These are phyloP conservation scores for Nettapus auritus DNA, from an alignment of 2,113 vertebrate species.

Conservation along the genomic window DNA sequence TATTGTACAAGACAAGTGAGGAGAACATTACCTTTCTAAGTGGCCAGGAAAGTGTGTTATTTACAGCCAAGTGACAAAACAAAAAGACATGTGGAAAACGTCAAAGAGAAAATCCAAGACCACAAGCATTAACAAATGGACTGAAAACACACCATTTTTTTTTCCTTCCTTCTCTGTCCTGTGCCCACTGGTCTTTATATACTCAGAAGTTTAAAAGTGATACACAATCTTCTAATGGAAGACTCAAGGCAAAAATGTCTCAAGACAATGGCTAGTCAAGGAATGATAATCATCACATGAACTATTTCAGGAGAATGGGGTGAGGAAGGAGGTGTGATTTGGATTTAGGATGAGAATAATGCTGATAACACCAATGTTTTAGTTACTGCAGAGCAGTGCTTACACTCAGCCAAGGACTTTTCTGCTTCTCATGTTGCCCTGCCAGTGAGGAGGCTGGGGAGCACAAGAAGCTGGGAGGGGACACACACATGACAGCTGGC, in stretches of 20 bases:
- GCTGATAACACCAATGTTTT: no score
- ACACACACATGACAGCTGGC: no score
- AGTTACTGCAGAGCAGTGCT: no score
- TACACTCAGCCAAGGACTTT: no score
- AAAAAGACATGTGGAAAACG: neutral
- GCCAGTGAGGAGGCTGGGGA: no score
- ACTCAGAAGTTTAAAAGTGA: neutral
- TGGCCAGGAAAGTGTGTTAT: neutral
- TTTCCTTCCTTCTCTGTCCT: neutral
- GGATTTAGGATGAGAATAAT: no score
- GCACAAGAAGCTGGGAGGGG: no score
- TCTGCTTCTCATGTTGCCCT: no score
- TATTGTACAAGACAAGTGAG: constrained; percentile 20
- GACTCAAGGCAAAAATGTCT: neutral
- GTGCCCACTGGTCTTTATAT: neutral
- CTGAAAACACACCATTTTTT: neutral
- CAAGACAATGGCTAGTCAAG: neutral
- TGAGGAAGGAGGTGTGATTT: no score
- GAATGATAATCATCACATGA: neutral
- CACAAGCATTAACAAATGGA: neutral
- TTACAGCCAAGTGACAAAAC: constrained; percentile 42
- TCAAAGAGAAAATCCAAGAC: neutral
- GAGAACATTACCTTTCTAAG: constrained; percentile 20
- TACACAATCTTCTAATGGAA: neutral
- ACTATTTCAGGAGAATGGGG: no score